Percentiles rank a stretch among this genome's conserved stretches.
These are phyloP conservation scores for Papilio glaucus DNA, from an alignment of 1,140 invertebrate genomes.

Conservation along the genomic window DNA sequence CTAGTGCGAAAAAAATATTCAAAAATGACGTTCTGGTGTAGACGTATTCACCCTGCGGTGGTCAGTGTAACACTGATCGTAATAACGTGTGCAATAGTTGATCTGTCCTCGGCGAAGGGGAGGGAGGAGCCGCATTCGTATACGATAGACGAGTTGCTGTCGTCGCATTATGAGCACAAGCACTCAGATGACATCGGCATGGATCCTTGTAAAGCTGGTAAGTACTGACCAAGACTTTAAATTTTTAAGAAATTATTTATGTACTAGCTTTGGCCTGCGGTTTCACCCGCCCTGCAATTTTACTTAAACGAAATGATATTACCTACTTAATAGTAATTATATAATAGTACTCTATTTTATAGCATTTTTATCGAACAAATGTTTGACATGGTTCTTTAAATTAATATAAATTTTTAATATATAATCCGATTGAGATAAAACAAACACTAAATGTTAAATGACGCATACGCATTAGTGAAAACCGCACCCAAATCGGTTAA, in stretches of 20 bases:
- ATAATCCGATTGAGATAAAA: no score
- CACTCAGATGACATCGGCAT: conserved; percentile 90
- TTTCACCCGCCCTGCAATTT: no score
- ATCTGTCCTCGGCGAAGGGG: conserved; percentile 60
- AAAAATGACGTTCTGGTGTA: conserved; percentile 64
- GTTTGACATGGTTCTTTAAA: no score
- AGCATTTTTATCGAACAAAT: no score
- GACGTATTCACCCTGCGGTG: conserved; percentile 49
- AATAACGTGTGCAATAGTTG: conserved; percentile 48
- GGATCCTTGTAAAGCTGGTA: conserved; percentile 94
- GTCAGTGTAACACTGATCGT: conserved; percentile 57
- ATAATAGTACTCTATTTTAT: no score
- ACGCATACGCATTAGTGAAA: no score
- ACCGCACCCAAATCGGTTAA: no score
- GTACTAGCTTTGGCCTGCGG: no score
- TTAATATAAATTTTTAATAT: conserved; percentile 3
- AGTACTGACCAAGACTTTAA: conserved; percentile 61
- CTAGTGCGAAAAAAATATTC: conserved; percentile 45
- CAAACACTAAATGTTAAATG: no score
- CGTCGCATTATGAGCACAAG: conserved; percentile 85
- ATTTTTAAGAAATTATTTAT: background rate
- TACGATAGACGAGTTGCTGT: conserved; percentile 88
- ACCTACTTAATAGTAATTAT: no score
- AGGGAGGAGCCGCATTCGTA: conserved; percentile 82
- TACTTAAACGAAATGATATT: no score